phyloP scores from a whole-genome alignment of 2,888 invertebrate species.

The Neoaliturus tenellus region DNA sequence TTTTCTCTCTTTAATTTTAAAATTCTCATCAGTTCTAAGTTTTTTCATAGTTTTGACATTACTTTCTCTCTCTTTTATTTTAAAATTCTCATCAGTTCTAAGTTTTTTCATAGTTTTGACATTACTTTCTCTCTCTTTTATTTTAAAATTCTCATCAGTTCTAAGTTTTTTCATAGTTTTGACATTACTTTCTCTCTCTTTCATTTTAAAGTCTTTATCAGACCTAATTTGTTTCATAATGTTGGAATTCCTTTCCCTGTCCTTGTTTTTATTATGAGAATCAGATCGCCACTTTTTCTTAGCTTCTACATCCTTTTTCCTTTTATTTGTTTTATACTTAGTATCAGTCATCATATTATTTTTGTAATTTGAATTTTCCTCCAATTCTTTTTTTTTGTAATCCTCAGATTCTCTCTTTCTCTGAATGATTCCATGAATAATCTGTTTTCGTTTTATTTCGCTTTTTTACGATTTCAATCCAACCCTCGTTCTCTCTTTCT shows the following conservation, averaged over 20 bases:
- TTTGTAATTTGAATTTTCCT: background rate
- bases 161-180: slow-evolving; percentile 1
- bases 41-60: background rate
- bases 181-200: background rate
- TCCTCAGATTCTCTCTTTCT: background rate
- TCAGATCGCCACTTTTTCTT: background rate
- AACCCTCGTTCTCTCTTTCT: background rate
- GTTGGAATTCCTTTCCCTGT: too few species aligned
- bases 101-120: background rate
- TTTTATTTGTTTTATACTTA: background rate
- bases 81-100: background rate
- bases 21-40: background rate
- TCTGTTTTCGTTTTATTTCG: background rate
- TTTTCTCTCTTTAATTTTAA: too few species aligned
- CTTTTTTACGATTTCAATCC: background rate
- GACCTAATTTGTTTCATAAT: background rate
- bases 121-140: background rate
- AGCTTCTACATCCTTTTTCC: background rate
- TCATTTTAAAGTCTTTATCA: background rate
- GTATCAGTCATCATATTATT: too few species aligned
- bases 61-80: background rate
- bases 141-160: background rate
- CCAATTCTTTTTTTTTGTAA: background rate
- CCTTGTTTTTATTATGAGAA: too few species aligned
- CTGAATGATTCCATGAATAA: background rate